phyloP scores from a whole-genome alignment of 92 coral and sea anemone genomes.

The Scolanthus callimorphus region DNA sequence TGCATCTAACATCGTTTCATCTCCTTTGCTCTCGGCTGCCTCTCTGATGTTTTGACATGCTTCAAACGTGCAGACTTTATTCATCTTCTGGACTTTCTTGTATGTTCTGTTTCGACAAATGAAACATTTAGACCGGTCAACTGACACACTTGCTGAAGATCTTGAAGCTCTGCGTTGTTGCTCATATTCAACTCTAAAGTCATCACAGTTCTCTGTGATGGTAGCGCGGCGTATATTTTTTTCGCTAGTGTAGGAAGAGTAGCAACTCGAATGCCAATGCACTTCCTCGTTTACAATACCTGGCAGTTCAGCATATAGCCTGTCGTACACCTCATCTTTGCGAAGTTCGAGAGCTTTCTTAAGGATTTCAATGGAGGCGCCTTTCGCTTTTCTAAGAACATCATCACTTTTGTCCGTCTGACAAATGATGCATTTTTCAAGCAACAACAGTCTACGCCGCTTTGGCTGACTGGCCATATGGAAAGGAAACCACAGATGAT shows the following conservation, averaged over 20 bases:
- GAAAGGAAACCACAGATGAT: conserved; percentile 8
- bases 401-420: conserved; percentile 14
- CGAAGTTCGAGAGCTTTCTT: conserved; percentile 34
- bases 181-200: conserved; percentile 5
- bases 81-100: conserved; percentile 15
- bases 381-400: conserved; percentile 34
- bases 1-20: conserved; percentile 21
- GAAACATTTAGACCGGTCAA: conserved; percentile 24
- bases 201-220: conserved; percentile 10
- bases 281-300: conserved; percentile 16
- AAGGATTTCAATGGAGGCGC: conserved; percentile 24
- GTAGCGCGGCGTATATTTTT: conserved; percentile 27
- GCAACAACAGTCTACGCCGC: not conserved
- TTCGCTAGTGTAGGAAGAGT: conserved; percentile 39
- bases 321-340: conserved; percentile 28
- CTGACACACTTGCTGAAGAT: conserved; percentile 14
- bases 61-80: conserved; percentile 12
- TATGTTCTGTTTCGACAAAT: conserved; percentile 20
- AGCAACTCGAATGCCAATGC: conserved; percentile 38
- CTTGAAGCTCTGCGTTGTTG: conserved; percentile 26
- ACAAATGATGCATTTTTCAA: conserved; percentile 21
- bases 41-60: conserved; percentile 16
- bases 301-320: conserved; percentile 18
- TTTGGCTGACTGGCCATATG: conserved; percentile 7
- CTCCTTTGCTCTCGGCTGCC: conserved; percentile 33